Evolutionary conservation across 2,888 invertebrate genomes (phyloP).

Genomic region (Leucoptera coffeella): DNA sequence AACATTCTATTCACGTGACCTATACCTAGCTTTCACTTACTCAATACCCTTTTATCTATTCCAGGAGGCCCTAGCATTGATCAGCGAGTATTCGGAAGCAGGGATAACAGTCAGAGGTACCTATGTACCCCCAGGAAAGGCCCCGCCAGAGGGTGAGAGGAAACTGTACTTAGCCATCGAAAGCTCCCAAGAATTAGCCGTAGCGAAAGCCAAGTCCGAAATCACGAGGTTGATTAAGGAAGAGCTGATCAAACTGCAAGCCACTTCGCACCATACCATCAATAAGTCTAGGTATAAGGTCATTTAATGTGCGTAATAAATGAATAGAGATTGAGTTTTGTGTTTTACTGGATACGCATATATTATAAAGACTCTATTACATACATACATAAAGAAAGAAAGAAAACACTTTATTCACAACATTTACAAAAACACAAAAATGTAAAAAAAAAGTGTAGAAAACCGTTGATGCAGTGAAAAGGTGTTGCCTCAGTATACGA

Average conservation of each 20-base stretch:
- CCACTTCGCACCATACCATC: slow-evolving; percentile 78
- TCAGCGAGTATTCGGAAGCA: slow-evolving; percentile 98
- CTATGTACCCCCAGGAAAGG: slow-evolving; percentile 84
- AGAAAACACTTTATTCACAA: too few relatives aligned
- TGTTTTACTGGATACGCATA: too few relatives aligned
- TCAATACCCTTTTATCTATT: slow-evolving; percentile 5
- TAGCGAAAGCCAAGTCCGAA: slow-evolving; percentile 94
- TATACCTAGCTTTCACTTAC: neutral
- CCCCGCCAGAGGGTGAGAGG: slow-evolving; percentile 86
- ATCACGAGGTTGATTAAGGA: slow-evolving; percentile 97
- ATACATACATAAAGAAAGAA: too few relatives aligned
- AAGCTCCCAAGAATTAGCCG: slow-evolving; percentile 93
- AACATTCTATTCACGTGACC: too few relatives aligned
- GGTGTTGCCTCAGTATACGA: too few relatives aligned
- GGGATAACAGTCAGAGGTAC: slow-evolving; percentile 99
- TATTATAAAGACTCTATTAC: too few relatives aligned
- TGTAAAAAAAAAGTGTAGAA: too few relatives aligned
- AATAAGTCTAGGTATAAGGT: slow-evolving; percentile 95
- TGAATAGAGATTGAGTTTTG: too few relatives aligned
- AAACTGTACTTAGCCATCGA: slow-evolving; percentile 98
- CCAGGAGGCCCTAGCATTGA: slow-evolving; percentile 93
- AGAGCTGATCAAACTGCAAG: slow-evolving; percentile 87
- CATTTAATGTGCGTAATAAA: too few relatives aligned
- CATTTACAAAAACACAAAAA: too few relatives aligned
- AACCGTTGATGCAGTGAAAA: too few relatives aligned